Base-by-base conservation (phyloP, 2,797 vertebrate species). In the Psittacula echo region DNA sequence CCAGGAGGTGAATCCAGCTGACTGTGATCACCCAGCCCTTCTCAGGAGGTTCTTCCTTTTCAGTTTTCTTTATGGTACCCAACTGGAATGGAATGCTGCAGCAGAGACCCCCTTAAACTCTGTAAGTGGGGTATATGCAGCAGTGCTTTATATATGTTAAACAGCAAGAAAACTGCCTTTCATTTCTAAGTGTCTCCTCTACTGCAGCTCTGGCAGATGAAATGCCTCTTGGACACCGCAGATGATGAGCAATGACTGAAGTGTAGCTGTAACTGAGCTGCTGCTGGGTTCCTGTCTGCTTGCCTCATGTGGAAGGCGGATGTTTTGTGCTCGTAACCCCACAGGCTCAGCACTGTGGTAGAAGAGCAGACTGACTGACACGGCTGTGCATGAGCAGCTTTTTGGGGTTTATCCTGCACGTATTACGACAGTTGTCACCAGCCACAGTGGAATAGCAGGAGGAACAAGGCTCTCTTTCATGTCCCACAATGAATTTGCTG, bases 301-400 rank as follows among this genome's bases (percentile, higher is more conserved):
- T 30, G 4, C 58, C 68, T 24, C n/a, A 1, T 1, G 24, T 16
- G 3, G 27, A 24, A 32, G 30, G 39, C 22, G 18, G 13, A 4
- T 2, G 42, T 8, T 72, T 44, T 45, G 32, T 30, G 68, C 51
- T 10, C 45, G 7, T n/a, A 22, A 7, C 51, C 26, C 29, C 4
- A 0, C 3, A 11, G 42, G 29, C 51, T 44, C 32, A 12, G 48
- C 45, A 0, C 41, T 8, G 56, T 5, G 8, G 0, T 5, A 5
- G 51, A 23, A 13, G 7, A 32, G n/a, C 3, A 1, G 30, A 3
- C 21, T 16, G 39, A 0, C 39, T 8, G 58, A 4, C 27, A 11
- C 32, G n/a, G 20, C 44, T 4, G 8, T 8, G n/a, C 15, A 22
- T 13, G 23, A 15, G 7, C 45, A 18, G 14, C 9, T 42, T 32